Evolutionary conservation across 2,113 vertebrate species (phyloP), one percentile per base, ranked within the genome.

Genomic region (Vanacampus margaritifer): DNA sequence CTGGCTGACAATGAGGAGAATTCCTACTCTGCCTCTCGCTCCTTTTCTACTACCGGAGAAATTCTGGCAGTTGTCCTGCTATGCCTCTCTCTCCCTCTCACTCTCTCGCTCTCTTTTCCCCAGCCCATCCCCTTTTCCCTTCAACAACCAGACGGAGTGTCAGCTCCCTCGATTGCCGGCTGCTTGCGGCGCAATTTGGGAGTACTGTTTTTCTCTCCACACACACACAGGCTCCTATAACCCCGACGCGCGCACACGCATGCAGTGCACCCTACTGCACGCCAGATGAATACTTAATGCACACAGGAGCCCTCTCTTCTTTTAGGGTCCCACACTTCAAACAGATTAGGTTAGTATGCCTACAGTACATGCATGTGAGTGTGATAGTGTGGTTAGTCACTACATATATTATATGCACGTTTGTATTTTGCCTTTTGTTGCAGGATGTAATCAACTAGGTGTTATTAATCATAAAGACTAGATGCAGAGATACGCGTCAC

Each of bases 261-360:
- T 68, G 74, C 80, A 82, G 66, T 69, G 74, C 81, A 83, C 86
- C 76, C 88, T 70, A 76, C 73, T 81, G 81, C 90, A 85, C 84
- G 78, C 89, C 86, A 86, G 89, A 92, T 92, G 86, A 92, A 93
- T 92, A 89, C 90, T 91, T 91, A 90, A 92, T 92, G 90, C 76
- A 74, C 81, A 88, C 88, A 89, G 86, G 85, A 90, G 83, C 86
- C 85, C 80, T 82, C 86, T 89, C 82, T 89, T 91, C 87, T 90
- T 91, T 90, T 89, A 89, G 87, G 86, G 84, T 90, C 87, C 86
- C 86, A 78, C 79, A 92, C 92, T 91, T 93, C 91, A 92, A 93
- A 92, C 89, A 91, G 92, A 92, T 91, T 91, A 85, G 75, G 84
- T 89, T 90, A 92, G 89, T 89, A 88, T 89, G 88, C 88, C 86